Evolutionary conservation across 1,140 invertebrate genomes (phyloP), one percentile per base, ranked within the genome.

Genomic region (Anadara kagoshimensis): DNA sequence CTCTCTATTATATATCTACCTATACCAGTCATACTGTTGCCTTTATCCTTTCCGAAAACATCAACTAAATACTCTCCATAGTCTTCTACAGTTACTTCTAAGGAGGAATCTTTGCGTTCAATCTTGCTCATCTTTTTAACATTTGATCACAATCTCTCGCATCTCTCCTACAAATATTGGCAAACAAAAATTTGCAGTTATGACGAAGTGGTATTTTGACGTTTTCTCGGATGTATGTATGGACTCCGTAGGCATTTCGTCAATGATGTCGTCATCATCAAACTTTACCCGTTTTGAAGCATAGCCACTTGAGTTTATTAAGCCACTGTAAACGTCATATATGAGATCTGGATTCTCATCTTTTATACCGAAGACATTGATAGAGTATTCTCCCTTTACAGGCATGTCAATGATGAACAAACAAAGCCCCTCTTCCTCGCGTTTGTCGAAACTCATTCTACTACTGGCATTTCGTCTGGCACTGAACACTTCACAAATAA

Each of bases 51-150:
- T 11, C 26, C 59, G 18, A 62, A 75, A 7, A 75, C 62, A 20
- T 75, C 73, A 12, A 75, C 16, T 22, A 69, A 47, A 16, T 69
- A 75, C 44, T 75, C 73, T 0, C 73, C 73, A 24, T 75, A 67
- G 24, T 69, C 67, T 22, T 57, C 69, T 45, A 75, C 18, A 12
- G 5, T 49, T 5, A 75, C 53, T 44, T 69, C 61, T 20, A 75
- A 65, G 3, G 24, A 44, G 1, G 69, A 66, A 8, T 53, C 47
- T 18, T 44, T 36, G 22, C 26, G 41, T 36, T 36, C 18, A 0
- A 69, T 51, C n/a, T 43, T 65, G 5, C 61, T 29, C 12, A 43
- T 20, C 5, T 57, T 66, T 54, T 53, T 62, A 43, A 41, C 47
- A 44, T 75, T 66, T 12, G 59, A 41, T 64, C 53, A 51, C 36